Evolutionary conservation across 2,888 invertebrate species (phyloP), one percentile per base, ranked within the genome.

Genomic region (Julus scanicus): DNA sequence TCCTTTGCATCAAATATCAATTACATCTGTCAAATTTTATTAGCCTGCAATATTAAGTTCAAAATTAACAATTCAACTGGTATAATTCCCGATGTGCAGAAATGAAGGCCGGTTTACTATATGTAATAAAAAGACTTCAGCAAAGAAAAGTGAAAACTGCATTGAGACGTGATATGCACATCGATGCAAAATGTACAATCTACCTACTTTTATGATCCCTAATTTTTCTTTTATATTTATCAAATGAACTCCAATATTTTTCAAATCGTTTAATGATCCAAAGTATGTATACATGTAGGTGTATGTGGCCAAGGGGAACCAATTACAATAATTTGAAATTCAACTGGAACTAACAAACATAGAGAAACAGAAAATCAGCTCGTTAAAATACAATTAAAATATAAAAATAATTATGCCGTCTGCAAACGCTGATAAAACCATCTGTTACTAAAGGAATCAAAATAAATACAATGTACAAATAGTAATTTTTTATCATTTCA

Each of bases 291-390:
- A n/a, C n/a, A n/a, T n/a, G n/a, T n/a, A 29, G 0, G 29, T 29
- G 29, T 11, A 71, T 71, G 71, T 71, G 71, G 71, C 71, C 71
- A 71, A 29, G 71, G 71, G 71, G 71, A 71, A 71, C 29, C 71
- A 9, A 71, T 29, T 71, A 29, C 20, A 71, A 71, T 71, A 8
- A 71, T 71, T 71, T 71, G 71, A 6, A 29, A 71, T 71, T 3
- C 71, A 71, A 71, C 29, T 11, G 71, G 29, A 29, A 71, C 11
- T 71, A 29, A 11, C 71, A 71, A 29, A 29, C 71, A 71, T 11
- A 29, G 29, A 29, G 37, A 63, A 71, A 29, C 11, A 71, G 71
- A 71, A 71, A 29, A 29, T 71, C 71, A 71, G 9, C 71, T 9
- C 71, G 29, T 71, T 71, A 71, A 29, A 20, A 29, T 29, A 29